A percentile compares a stretch with the other conserved stretches of the same genome.
These are phyloP conservation scores for Acanthacorydalis orientalis DNA, from an alignment of 2,888 invertebrate species.

Conservation along the genomic window DNA sequence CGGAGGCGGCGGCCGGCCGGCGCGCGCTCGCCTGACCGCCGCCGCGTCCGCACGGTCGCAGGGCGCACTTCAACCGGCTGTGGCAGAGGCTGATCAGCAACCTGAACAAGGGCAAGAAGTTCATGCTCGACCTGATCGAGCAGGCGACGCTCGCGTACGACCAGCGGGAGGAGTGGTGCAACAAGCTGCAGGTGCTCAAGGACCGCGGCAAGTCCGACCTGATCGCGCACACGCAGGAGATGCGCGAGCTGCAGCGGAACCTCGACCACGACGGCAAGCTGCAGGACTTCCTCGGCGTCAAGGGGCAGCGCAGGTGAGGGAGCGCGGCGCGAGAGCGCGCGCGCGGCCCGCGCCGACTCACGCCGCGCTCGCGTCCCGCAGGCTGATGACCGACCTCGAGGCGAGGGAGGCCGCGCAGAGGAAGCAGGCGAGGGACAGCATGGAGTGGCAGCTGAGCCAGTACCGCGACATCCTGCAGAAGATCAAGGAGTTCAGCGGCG, in stretches of 20 bases:
- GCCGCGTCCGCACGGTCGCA: constrained; percentile 45
- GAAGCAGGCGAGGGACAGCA: constrained; percentile 45
- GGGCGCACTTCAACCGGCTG: constrained; percentile 64
- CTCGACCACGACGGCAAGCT: constrained; percentile 73
- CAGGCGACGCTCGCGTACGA: constrained; percentile 79
- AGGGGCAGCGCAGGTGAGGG: constrained; percentile 60
- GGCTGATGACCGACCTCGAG: constrained; percentile 55
- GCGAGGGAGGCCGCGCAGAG: constrained; percentile 56
- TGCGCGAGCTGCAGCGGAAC: constrained; percentile 71
- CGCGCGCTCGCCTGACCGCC: constrained; percentile 62
- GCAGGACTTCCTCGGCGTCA: constrained; percentile 69
- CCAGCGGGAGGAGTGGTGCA: constrained; percentile 66
- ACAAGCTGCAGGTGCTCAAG: constrained; percentile 63
- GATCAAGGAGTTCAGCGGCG: constrained; percentile 48
- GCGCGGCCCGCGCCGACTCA: constrained; percentile 52
- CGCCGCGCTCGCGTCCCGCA: no score
- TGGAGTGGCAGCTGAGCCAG: constrained; percentile 51
- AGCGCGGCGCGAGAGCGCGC: constrained; percentile 59
- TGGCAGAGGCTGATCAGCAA: constrained; percentile 65
- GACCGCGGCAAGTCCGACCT: constrained; percentile 62
- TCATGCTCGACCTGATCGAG: constrained; percentile 73
- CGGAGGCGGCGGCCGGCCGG: constrained; percentile 62
- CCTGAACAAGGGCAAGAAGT: constrained; percentile 60
- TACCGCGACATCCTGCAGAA: constrained; percentile 60
- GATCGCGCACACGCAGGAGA: constrained; percentile 54